Evolutionary conservation across 2,888 invertebrate species (phyloP).

Genomic region (Latrodectus elegans): DNA sequence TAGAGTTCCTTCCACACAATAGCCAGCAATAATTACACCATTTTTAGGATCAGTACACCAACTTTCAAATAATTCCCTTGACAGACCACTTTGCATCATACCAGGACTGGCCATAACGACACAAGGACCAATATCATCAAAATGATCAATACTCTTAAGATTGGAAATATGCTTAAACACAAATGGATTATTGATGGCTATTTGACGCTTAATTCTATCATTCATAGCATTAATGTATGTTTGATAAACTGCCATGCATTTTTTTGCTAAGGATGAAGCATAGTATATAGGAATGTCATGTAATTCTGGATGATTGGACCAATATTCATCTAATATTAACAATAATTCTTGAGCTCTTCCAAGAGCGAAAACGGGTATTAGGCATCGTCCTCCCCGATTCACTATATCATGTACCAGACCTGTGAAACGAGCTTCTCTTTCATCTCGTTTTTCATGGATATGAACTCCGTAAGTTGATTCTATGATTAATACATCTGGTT

Average conservation of each 20-base stretch:
- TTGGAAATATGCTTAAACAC: slow-evolving; percentile 98
- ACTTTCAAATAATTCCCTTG: slow-evolving; percentile 96
- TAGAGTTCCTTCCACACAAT: slow-evolving; percentile 81
- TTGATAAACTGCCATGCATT: slow-evolving; percentile 99
- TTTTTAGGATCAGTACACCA: slow-evolving; percentile 99
- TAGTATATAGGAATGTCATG: slow-evolving; percentile 99
- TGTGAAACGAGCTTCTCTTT: slow-evolving; percentile 95
- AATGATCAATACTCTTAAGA: slow-evolving; percentile 97
- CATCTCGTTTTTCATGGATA: slow-evolving; percentile 98
- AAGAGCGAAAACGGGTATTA: slow-evolving; percentile 98
- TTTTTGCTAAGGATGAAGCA: slow-evolving; percentile 98
- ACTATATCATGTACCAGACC: slow-evolving; percentile 96
- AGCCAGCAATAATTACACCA: slow-evolving; percentile 97
- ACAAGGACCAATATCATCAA: slow-evolving; percentile 99
- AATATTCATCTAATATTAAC: slow-evolving; percentile 95
- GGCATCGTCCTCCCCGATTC: slow-evolving; percentile 94
- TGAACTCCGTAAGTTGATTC: slow-evolving; percentile 99
- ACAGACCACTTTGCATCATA: slow-evolving; percentile 99
- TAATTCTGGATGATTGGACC: slow-evolving; percentile 96
- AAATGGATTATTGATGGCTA: slow-evolving; percentile 98
- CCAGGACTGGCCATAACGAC: slow-evolving; percentile 99
- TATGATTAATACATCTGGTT: slow-evolving; percentile 97
- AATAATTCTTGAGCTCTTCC: slow-evolving; percentile 97
- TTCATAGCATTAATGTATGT: slow-evolving; percentile 99
- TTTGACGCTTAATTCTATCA: slow-evolving; percentile 94